Percentiles rank a stretch among this genome's conserved stretches.
Conservation (phyloP, 2,888 invertebrate genomes). For the Rotaria socialis region DNA sequence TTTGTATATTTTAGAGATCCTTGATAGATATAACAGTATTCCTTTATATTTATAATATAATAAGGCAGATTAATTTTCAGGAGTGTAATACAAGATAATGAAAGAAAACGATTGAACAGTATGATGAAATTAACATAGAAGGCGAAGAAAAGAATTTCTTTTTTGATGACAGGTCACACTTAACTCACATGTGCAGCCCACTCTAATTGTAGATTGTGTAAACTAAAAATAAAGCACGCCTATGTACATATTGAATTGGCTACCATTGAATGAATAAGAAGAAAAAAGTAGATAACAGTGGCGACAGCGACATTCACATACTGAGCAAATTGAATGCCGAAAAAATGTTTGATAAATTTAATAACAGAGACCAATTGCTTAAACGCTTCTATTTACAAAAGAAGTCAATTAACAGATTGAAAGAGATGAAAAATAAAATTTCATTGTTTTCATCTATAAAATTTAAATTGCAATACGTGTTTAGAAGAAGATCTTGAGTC, state of each 20-base stretch:
- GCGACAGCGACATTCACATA: neutral
- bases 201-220: neutral
- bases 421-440: too few species aligned
- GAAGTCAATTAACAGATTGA: neutral
- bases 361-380: neutral
- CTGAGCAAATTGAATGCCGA: neutral
- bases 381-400: neutral
- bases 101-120: neutral
- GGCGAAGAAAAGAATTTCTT: neutral
- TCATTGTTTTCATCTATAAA: too few species aligned
- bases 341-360: neutral
- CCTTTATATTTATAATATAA: neutral
- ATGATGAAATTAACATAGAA: neutral
- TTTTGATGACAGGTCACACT: neutral
- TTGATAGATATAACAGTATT: neutral
- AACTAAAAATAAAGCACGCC: neutral
- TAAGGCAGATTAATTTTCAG: too few species aligned
- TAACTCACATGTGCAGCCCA: neutral
- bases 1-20: constrained; percentile 9
- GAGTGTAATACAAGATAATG: neutral
- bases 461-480: too few species aligned
- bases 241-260: neutral
- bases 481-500: too few species aligned
- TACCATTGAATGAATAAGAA: neutral
- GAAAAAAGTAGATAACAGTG: neutral